Evolutionary conservation across 2,113 vertebrate genomes (phyloP).

Genomic region (Oxygymnocypris stewartii): DNA sequence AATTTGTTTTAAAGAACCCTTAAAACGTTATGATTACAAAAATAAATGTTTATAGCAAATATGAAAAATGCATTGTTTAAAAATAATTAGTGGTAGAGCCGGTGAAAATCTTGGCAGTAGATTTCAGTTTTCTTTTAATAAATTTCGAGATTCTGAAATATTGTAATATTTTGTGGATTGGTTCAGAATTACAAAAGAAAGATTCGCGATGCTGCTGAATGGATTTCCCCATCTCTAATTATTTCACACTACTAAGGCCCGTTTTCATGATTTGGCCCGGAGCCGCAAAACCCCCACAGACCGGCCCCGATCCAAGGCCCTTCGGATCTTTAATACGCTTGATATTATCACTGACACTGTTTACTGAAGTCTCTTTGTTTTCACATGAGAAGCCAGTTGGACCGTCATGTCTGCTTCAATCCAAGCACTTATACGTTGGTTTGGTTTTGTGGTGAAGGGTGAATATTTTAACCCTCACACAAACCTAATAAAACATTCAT

Average conservation of each 20-base stretch:
- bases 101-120: background rate
- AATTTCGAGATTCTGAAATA: no score
- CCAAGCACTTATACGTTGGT: constrained; percentile 55
- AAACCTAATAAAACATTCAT: constrained; percentile 65
- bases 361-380: background rate
- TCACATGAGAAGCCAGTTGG: background rate
- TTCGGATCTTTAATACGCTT: background rate
- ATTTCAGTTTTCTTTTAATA: no score
- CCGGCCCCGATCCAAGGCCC: background rate
- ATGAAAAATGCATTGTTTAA: background rate
- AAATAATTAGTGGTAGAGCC: background rate
- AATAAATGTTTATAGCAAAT: background rate
- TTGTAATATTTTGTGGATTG: background rate
- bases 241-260: background rate
- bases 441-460: constrained; percentile 32
- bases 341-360: background rate
- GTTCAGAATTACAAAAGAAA: background rate
- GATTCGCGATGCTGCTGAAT: background rate
- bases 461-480: constrained; percentile 27
- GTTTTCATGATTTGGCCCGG: background rate
- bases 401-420: background rate
- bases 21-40: background rate
- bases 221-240: background rate
- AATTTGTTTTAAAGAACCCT: background rate
- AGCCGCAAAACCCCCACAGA: background rate